Conservation (phyloP, 2,797 vertebrate species). For the Chaetophractus vellerosus region DNA sequence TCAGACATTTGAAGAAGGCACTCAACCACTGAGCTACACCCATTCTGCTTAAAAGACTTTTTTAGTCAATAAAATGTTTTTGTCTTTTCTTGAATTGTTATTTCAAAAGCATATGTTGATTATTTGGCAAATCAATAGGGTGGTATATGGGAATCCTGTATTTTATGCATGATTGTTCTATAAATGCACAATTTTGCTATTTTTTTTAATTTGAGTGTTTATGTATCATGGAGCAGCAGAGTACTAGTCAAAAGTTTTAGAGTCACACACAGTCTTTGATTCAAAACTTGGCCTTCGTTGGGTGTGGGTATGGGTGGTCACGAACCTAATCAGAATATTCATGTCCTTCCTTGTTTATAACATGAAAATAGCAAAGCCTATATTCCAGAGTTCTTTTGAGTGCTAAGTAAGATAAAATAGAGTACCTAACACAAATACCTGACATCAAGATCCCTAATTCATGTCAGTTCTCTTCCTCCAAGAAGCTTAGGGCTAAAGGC, state of each 20-base stretch:
- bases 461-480: neutral
- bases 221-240: neutral
- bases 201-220: neutral
- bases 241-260: neutral
- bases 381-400: neutral
- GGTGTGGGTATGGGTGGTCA: neutral
- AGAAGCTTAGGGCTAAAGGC: neutral
- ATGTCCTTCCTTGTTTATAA: neutral
- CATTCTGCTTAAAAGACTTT: too few relatives aligned
- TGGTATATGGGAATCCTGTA: too few relatives aligned
- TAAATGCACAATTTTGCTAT: too few relatives aligned
- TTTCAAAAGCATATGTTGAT: neutral
- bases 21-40: too few relatives aligned
- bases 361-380: neutral
- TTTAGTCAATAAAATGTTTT: neutral
- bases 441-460: neutral
- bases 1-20: too few relatives aligned
- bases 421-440: neutral
- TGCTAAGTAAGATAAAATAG: neutral
- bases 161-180: too few relatives aligned
- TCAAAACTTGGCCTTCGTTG: neutral
- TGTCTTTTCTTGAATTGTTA: constrained; percentile 15
- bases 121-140: neutral
- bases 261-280: neutral
- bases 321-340: neutral